Percentiles rank a stretch among this genome's conserved stretches.
Conservation (phyloP, 2,888 invertebrate species). For the Athalia cordata region DNA sequence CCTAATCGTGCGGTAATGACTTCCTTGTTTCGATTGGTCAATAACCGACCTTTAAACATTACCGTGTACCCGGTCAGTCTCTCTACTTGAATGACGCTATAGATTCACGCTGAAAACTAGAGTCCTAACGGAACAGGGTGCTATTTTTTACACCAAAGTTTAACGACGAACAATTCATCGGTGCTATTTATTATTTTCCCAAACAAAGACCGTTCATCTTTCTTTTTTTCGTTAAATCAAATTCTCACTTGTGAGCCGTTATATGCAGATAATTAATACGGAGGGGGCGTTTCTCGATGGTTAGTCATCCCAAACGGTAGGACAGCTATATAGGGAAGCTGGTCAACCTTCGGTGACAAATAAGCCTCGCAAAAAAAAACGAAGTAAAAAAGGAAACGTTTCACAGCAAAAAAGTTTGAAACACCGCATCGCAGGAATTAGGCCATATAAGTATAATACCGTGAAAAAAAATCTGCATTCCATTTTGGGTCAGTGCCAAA, state of each 20-base stretch:
- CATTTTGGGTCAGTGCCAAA: constrained; percentile 11
- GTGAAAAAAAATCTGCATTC: not conserved
- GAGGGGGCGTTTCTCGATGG: constrained; percentile 21
- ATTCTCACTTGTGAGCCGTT: not conserved
- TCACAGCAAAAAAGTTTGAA: constrained; percentile 1
- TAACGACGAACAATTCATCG: too few relatives aligned
- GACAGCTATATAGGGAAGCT: constrained; percentile 5
- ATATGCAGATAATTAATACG: constrained; percentile 34
- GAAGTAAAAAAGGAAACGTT: not conserved
- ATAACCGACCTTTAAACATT: constrained; percentile 16
- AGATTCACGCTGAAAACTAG: too few relatives aligned
- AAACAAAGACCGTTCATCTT: too few relatives aligned
- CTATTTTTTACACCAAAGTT: too few relatives aligned
- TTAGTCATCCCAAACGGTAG: constrained; percentile 15
- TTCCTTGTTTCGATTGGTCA: constrained; percentile 35
- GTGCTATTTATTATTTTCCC: too few relatives aligned
- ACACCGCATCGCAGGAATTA: not conserved
- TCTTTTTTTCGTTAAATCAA: constrained; percentile 20
- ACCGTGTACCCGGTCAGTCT: constrained; percentile 15
- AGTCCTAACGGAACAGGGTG: too few relatives aligned
- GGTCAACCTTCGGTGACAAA: constrained; percentile 30
- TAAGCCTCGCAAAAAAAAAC: constrained; percentile 12
- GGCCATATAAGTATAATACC: not conserved
- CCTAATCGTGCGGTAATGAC: constrained; percentile 43
- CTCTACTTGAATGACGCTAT: constrained; percentile 13